A percentile compares a stretch with the other conserved stretches of the same genome.
phyloP scores from a whole-genome alignment of 2,797 vertebrate species.

The Tympanoctomys barrerae region DNA sequence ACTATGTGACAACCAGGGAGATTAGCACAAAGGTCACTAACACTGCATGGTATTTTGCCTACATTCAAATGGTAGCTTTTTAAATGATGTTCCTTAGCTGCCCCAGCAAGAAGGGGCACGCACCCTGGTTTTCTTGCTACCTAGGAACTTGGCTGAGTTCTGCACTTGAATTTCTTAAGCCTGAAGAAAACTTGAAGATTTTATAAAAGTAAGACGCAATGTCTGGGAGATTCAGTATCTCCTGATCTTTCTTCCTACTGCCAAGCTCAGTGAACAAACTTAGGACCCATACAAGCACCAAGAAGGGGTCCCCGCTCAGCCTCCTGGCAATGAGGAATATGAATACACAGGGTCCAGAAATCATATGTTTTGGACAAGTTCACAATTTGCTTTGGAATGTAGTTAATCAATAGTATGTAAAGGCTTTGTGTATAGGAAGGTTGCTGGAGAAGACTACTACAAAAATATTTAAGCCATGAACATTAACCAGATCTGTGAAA shows the following conservation, averaged over 20 bases:
- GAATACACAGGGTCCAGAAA: too few species aligned
- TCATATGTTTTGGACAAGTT: neutral
- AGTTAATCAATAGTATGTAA: neutral
- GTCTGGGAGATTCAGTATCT: neutral
- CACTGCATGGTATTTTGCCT: neutral
- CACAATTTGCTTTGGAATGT: neutral
- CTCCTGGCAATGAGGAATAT: neutral
- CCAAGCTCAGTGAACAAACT: neutral
- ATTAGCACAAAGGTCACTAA: neutral
- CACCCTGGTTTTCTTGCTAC: neutral
- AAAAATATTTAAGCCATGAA: constrained; percentile 6
- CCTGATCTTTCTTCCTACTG: neutral
- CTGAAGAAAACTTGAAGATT: constrained; percentile 24
- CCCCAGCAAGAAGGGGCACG: neutral
- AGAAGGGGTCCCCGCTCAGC: neutral
- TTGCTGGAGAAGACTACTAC: neutral
- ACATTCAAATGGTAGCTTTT: neutral
- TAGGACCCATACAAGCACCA: neutral
- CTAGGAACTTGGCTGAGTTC: constrained; percentile 5
- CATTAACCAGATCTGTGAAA: neutral
- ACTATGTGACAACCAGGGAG: neutral
- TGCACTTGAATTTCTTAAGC: neutral
- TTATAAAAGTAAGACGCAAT: neutral
- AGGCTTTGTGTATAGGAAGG: neutral
- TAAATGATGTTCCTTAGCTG: neutral